Conservation (phyloP, 2,797 vertebrate species). For the Anableps anableps region DNA sequence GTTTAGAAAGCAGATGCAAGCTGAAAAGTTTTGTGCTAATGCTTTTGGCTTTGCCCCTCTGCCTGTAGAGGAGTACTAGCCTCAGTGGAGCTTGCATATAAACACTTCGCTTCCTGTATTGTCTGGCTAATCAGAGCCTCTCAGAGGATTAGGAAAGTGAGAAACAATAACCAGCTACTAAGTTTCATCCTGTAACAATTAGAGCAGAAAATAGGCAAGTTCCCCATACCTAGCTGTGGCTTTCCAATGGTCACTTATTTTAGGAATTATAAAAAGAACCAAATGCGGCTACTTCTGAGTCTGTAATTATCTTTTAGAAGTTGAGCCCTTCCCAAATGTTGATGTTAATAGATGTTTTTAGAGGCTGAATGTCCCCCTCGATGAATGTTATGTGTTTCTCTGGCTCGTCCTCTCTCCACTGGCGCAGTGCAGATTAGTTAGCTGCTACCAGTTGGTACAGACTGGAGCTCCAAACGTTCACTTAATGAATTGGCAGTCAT, state of each 20-base stretch:
- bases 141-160: slow-evolving; percentile 23
- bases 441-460: slow-evolving; percentile 76
- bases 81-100: slow-evolving; percentile 1
- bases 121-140: slow-evolving; percentile 7
- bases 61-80: not conserved
- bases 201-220: slow-evolving; percentile 33
- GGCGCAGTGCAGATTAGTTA: slow-evolving; percentile 76
- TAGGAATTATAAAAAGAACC: slow-evolving; percentile 46
- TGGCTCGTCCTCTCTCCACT: slow-evolving; percentile 74
- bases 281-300: slow-evolving; percentile 50
- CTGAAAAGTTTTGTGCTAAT: not conserved
- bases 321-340: slow-evolving; percentile 69
- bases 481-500: slow-evolving; percentile 80
- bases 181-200: slow-evolving; percentile 7
- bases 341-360: slow-evolving; percentile 77
- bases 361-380: slow-evolving; percentile 72
- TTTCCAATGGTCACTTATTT: slow-evolving; percentile 27
- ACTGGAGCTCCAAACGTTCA: slow-evolving; percentile 75
- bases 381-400: slow-evolving; percentile 76
- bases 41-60: not conserved
- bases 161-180: slow-evolving; percentile 19
- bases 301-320: slow-evolving; percentile 65
- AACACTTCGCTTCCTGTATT: not conserved
- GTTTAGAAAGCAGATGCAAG: not conserved
- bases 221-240: slow-evolving; percentile 17